A percentile compares a stretch with the other conserved stretches of the same genome.
These are phyloP conservation scores for Kryptolebias marmoratus DNA, from an alignment of 2,113 vertebrate species.

Conservation along the genomic window DNA sequence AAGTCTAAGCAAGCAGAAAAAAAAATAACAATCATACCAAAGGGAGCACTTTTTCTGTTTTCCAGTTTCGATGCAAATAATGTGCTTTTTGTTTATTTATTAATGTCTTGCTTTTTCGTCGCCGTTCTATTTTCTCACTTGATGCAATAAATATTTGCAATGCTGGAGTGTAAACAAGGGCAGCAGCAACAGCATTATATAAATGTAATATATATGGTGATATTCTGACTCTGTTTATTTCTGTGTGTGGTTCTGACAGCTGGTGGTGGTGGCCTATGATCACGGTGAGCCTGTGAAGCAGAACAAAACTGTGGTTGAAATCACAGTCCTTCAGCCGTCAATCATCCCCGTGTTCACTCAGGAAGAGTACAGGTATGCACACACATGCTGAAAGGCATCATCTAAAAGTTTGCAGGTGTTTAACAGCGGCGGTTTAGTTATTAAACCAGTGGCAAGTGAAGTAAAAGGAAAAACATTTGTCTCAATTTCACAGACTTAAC, in stretches of 20 bases:
- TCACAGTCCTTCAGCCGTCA: conserved; percentile 93
- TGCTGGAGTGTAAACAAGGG: neutral
- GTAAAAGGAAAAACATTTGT: neutral
- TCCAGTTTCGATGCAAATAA: conserved; percentile 28
- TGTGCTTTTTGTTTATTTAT: conserved; percentile 24
- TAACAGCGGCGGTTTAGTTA: neutral
- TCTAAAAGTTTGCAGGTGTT: neutral
- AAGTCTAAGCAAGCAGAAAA: conserved; percentile 27
- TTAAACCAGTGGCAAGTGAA: neutral
- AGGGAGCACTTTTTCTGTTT: conserved; percentile 29
- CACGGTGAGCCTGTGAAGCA: conserved; percentile 91
- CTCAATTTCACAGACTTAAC: conserved; percentile 6
- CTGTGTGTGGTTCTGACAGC: conserved; percentile 69
- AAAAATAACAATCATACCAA: conserved; percentile 16
- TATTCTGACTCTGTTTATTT: neutral
- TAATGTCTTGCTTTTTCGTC: neutral
- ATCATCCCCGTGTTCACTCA: conserved; percentile 94
- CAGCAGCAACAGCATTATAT: neutral
- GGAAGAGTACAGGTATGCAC: conserved; percentile 91
- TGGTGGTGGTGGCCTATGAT: conserved; percentile 92
- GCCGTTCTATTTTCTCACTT: neutral
- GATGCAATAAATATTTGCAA: neutral
- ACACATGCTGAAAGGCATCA: neutral
- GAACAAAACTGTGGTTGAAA: conserved; percentile 87
- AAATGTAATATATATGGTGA: neutral